Evolutionary conservation across 2,113 vertebrate genomes (phyloP).

Genomic region (Natator depressus): DNA sequence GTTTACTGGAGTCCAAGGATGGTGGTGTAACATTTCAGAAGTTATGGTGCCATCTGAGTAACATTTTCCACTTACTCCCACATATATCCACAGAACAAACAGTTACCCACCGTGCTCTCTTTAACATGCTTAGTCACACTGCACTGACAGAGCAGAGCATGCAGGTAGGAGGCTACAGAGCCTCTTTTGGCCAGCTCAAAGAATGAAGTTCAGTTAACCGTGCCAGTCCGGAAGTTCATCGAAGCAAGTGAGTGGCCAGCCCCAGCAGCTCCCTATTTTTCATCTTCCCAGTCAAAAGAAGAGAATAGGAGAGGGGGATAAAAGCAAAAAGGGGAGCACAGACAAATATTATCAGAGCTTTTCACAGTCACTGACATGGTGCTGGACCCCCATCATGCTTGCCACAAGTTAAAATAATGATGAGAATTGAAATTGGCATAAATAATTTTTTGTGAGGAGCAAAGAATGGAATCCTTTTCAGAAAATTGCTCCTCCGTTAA

Average conservation of each 20-base stretch:
- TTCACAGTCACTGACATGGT: background rate
- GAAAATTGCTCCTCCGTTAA: background rate
- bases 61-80: background rate
- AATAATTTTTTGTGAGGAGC: background rate
- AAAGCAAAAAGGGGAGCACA: background rate
- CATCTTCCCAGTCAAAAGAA: background rate
- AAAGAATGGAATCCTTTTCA: background rate
- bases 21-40: background rate
- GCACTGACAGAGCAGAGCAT: fast-evolving
- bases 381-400: background rate
- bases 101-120: background rate
- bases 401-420: background rate
- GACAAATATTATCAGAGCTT: background rate
- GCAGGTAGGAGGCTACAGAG: background rate
- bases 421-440: background rate
- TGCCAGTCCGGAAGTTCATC: background rate
- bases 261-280: background rate
- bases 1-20: too few species aligned
- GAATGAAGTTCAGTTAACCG: background rate
- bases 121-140: background rate
- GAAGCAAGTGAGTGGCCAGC: background rate
- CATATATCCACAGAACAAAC: background rate
- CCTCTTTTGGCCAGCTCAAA: too few species aligned
- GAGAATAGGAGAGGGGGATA: background rate
- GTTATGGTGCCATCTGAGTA: background rate